These are phyloP conservation scores for Festucalex cinctus DNA, from an alignment of 2,113 vertebrate genomes.

Conservation along the genomic window DNA sequence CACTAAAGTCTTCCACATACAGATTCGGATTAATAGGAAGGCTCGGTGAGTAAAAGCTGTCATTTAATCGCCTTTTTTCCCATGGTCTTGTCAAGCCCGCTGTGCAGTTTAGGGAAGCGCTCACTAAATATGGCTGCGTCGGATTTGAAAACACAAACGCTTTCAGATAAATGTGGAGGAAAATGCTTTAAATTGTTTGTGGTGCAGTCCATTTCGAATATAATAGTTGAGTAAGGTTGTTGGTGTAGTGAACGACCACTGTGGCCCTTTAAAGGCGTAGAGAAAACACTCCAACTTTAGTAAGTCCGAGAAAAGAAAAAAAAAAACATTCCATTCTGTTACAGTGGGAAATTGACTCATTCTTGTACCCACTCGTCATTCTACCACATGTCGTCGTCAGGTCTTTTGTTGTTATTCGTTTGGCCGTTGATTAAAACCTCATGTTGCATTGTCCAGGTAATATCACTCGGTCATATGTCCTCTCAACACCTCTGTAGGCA, in stretches of 20 bases:
- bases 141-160: not conserved
- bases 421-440: not conserved
- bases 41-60: conserved; percentile 40
- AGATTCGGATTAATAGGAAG: conserved; percentile 3
- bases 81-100: not conserved
- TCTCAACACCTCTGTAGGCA: conserved; percentile 31
- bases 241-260: too few species aligned
- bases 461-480: not conserved
- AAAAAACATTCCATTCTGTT: not conserved
- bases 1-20: conserved; percentile 4
- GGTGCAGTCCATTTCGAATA: not conserved
- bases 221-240: not conserved
- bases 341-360: too few species aligned
- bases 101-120: not conserved
- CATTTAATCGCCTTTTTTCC: not conserved
- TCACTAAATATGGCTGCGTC: conserved; percentile 27
- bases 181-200: not conserved
- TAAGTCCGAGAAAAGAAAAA: not conserved
- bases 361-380: not conserved
- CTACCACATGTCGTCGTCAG: not conserved
- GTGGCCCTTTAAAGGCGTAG: not conserved
- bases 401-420: not conserved
- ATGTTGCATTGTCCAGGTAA: not conserved
- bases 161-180: not conserved
- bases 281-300: not conserved